These are phyloP conservation scores for Anisognathus igniventris DNA, from an alignment of 2,797 vertebrate species.

Conservation along the genomic window DNA sequence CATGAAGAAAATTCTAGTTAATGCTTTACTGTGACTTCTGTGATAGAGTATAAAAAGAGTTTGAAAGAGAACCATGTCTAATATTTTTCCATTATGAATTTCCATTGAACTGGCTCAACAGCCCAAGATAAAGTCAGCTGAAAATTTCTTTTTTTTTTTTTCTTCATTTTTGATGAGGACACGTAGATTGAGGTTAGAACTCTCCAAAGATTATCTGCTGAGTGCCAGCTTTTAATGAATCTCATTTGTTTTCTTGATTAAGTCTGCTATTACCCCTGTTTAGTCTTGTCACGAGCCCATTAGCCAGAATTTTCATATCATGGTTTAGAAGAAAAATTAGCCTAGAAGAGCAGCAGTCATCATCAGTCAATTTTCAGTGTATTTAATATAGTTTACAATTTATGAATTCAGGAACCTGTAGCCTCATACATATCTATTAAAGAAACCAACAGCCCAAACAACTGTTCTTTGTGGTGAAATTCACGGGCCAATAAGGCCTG, in stretches of 20 bases:
- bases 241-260: conserved; percentile 81
- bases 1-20: neutral
- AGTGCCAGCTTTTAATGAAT: conserved; percentile 78
- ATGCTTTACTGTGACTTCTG: neutral
- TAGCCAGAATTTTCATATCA: conserved; percentile 75
- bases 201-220: conserved; percentile 70
- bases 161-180: conserved; percentile 55
- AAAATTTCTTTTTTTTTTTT: conserved; percentile 13
- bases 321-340: conserved; percentile 74
- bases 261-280: conserved; percentile 74
- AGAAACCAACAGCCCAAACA: neutral
- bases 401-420: conserved; percentile 58
- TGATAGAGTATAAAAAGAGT: neutral
- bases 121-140: conserved; percentile 45
- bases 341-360: conserved; percentile 61
- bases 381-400: conserved; percentile 66
- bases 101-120: conserved; percentile 37
- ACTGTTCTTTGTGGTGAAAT: neutral
- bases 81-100: conserved; percentile 32
- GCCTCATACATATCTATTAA: neutral
- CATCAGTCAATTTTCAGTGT: conserved; percentile 66
- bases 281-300: conserved; percentile 72
- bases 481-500: neutral
- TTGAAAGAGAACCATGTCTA: neutral
- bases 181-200: conserved; percentile 61